A percentile compares a stretch with the other conserved stretches of the same genome.
Conservation (phyloP, 2,113 vertebrate species). For the Mastomys natalensis region DNA sequence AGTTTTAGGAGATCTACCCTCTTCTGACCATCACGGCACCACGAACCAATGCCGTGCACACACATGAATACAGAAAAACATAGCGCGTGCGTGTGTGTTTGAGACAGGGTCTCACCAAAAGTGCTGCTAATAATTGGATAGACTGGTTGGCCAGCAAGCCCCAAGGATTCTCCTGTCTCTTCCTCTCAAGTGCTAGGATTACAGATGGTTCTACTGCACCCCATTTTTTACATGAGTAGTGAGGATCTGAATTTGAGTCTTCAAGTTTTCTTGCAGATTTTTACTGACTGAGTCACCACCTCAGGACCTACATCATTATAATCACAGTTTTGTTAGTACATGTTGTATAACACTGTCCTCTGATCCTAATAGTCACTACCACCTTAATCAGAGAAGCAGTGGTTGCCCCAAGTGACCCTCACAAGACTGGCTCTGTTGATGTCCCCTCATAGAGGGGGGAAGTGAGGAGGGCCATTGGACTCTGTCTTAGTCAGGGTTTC, state of each 20-base stretch:
- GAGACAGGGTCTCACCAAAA: not conserved
- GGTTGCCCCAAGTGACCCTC: not conserved
- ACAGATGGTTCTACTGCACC: not conserved
- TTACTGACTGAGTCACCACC: not conserved
- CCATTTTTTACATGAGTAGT: not conserved
- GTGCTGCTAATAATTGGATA: not conserved
- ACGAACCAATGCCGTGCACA: not conserved
- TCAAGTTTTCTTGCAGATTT: not conserved
- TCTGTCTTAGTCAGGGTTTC: too few relatives aligned
- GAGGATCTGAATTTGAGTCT: not conserved
- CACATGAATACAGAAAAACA: not conserved
- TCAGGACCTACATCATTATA: not conserved
- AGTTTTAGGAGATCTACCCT: not conserved
- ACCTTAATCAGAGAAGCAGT: not conserved
- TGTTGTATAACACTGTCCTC: not conserved
- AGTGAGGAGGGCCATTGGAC: not conserved
- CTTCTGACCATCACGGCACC: not conserved
- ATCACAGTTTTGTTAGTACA: constrained; percentile 5
- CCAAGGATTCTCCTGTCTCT: not conserved
- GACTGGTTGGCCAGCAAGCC: not conserved
- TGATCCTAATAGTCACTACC: not conserved
- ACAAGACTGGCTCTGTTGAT: not conserved
- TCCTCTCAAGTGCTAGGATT: not conserved
- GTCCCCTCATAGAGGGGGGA: not conserved
- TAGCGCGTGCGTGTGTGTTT: not conserved